These are phyloP conservation scores for Sinocyclocheilus rhinocerous DNA, from an alignment of 2,113 vertebrate species.

Conservation along the genomic window DNA sequence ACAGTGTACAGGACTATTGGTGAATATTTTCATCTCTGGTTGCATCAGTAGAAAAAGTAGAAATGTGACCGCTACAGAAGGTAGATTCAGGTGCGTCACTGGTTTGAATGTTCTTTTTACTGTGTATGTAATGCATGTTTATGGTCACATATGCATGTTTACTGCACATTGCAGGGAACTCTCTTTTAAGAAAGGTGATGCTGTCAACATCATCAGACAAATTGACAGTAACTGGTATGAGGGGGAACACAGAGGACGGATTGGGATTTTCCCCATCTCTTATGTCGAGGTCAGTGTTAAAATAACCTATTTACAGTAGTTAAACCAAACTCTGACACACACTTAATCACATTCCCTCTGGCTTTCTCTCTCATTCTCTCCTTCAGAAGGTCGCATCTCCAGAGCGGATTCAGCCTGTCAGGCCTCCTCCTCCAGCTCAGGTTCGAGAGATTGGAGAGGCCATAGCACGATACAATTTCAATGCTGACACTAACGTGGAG, in stretches of 20 bases:
- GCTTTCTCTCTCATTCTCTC: background rate
- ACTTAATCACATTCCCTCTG: background rate
- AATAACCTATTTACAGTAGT: background rate
- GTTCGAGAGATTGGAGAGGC: constrained; percentile 93
- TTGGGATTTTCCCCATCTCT: constrained; percentile 95
- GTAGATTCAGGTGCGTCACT: background rate
- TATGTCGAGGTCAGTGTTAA: constrained; percentile 86
- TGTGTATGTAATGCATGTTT: background rate
- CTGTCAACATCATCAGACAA: constrained; percentile 95
- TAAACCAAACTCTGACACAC: background rate
- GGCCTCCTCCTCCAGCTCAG: constrained; percentile 92
- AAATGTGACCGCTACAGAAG: background rate
- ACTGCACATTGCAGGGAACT: constrained; percentile 84
- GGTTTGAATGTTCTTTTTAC: background rate
- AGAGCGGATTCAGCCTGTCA: constrained; percentile 90
- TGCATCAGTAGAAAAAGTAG: too few species aligned
- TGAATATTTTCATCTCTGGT: background rate
- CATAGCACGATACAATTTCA: constrained; percentile 94
- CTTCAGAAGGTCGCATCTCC: constrained; percentile 83
- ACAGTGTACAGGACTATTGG: background rate
- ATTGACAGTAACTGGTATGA: constrained; percentile 99
- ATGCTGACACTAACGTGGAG: constrained; percentile 94
- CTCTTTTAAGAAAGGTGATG: constrained; percentile 96
- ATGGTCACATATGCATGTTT: constrained; percentile 48
- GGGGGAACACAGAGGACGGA: constrained; percentile 88